A percentile compares a stretch with the other conserved stretches of the same genome.
Evolutionary conservation across 1,140 invertebrate genomes (phyloP).

Genomic region (Bombus vancouverensis): DNA sequence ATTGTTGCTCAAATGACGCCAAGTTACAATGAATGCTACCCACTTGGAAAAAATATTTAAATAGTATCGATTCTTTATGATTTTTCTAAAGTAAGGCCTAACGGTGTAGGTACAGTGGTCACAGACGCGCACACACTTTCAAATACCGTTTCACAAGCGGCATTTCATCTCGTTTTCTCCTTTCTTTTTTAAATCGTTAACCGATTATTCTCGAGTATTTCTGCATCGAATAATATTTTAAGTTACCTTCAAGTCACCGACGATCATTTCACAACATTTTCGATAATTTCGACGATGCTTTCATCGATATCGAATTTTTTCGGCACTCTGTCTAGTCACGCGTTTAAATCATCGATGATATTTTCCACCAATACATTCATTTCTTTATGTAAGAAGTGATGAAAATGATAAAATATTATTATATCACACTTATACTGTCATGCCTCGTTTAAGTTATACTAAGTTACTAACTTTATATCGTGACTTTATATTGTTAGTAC

Average conservation of each 20-base stretch:
- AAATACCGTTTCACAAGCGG: neutral
- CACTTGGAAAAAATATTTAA: conserved; percentile 17
- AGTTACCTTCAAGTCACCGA: neutral
- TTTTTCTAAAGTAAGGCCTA: conserved; percentile 26
- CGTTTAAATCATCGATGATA: no score
- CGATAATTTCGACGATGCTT: neutral
- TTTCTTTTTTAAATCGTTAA: neutral
- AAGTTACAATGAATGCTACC: conserved; percentile 4
- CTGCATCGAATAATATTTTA: neutral
- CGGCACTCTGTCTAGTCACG: no score
- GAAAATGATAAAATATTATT: no score
- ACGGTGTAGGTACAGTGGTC: conserved; percentile 31
- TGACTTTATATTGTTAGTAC: no score
- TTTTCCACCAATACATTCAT: no score
- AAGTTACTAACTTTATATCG: no score
- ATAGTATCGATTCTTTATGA: conserved; percentile 19
- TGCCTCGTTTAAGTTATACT: no score
- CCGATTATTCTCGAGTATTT: neutral
- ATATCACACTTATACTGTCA: no score
- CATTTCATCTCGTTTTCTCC: neutral
- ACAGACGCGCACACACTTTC: neutral
- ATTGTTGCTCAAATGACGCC: conserved; percentile 26
- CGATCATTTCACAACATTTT: neutral
- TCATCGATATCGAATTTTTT: no score
- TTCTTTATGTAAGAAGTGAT: no score